Evolutionary conservation across 2,797 vertebrate species (phyloP).

Genomic region (Spinus pinus): DNA sequence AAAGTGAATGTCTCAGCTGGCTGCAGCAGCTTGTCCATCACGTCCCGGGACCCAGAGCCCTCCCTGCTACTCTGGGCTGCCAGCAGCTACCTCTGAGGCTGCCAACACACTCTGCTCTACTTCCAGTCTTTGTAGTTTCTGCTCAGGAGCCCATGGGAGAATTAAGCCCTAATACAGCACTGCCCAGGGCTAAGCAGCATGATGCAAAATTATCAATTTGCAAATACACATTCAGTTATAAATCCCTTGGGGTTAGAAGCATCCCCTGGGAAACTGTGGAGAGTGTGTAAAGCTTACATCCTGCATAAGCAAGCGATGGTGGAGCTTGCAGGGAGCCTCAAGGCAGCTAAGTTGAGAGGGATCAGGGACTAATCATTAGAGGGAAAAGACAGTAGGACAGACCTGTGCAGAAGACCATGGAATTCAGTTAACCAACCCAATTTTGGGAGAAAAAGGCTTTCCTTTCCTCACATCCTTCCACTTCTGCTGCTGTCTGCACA

Average conservation of each 20-base stretch:
- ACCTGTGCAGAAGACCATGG: background rate
- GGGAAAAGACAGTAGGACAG: background rate
- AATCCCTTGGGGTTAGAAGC: background rate
- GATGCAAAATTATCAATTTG: slow-evolving; percentile 43
- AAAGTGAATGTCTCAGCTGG: background rate
- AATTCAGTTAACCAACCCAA: background rate
- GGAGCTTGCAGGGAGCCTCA: background rate
- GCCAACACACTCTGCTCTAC: background rate
- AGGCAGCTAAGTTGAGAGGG: background rate
- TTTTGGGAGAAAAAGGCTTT: background rate
- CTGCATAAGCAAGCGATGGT: background rate
- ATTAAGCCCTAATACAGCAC: slow-evolving; percentile 8
- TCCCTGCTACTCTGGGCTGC: background rate
- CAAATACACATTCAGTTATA: slow-evolving; percentile 37
- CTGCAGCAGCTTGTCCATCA: background rate
- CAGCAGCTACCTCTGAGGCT: background rate
- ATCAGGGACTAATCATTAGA: background rate
- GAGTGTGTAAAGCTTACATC: background rate
- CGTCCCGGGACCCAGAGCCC: background rate
- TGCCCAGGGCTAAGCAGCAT: slow-evolving; percentile 27
- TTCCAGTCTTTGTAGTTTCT: slow-evolving; percentile 15
- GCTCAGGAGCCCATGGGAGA: background rate
- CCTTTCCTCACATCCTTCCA: background rate
- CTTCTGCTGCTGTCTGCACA: background rate
- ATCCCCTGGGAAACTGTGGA: background rate